These are phyloP conservation scores for Pollenia griseotomentosa DNA, from an alignment of 2,888 invertebrate species.

Conservation along the genomic window DNA sequence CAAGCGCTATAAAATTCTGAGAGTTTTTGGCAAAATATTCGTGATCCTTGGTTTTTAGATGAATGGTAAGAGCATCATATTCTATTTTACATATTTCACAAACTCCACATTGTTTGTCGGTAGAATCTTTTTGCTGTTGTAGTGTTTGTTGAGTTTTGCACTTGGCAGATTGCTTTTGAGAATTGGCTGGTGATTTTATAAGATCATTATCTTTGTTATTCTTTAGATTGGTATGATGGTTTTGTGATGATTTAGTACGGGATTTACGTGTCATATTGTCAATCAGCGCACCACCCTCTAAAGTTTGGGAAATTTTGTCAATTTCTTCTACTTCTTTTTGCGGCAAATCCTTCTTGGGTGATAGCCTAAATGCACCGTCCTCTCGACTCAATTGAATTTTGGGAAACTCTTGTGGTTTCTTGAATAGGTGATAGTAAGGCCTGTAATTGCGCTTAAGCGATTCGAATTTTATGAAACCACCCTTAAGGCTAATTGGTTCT, in stretches of 20 bases:
- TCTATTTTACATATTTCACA: constrained; percentile 92
- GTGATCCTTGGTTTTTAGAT: constrained; percentile 90
- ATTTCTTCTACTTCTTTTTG: constrained; percentile 50
- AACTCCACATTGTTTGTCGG: constrained; percentile 87
- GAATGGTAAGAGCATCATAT: constrained; percentile 89
- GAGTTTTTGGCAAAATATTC: constrained; percentile 90
- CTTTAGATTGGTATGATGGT: constrained; percentile 73
- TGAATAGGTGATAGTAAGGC: constrained; percentile 83
- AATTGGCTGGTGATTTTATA: constrained; percentile 74
- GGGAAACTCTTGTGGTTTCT: constrained; percentile 82
- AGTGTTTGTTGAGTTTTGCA: constrained; percentile 71
- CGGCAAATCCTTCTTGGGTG: constrained; percentile 75
- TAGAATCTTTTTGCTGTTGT: constrained; percentile 78
- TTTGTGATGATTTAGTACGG: constrained; percentile 80
- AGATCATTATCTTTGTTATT: constrained; percentile 77
- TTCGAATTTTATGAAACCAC: constrained; percentile 90
- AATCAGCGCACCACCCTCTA: constrained; percentile 60
- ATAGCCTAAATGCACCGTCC: constrained; percentile 82
- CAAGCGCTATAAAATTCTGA: constrained; percentile 90
- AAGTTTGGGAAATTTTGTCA: constrained; percentile 39
- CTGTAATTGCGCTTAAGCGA: constrained; percentile 80
- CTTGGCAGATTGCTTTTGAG: constrained; percentile 68
- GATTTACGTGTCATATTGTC: constrained; percentile 83
- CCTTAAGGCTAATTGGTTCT: constrained; percentile 87
- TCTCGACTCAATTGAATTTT: constrained; percentile 81